Base-by-base conservation (phyloP, 2,888 invertebrate species). In the Pseudeuparius sepicola region DNA sequence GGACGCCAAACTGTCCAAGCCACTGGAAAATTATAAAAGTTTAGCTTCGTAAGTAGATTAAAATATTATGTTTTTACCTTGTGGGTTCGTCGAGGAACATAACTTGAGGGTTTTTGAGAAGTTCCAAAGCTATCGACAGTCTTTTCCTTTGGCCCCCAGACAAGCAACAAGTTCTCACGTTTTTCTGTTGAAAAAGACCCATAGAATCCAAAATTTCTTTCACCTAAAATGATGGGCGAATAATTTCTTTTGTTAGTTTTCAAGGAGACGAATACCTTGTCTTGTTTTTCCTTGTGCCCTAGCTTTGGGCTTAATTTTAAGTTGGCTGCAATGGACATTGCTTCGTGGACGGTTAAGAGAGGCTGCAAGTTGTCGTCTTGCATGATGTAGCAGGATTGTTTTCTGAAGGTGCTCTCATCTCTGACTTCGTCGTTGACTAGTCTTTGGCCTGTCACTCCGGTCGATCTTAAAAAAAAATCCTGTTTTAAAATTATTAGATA, bases 81-180 rank as follows among this genome's bases (percentile, higher is more conserved):
- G 90, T 93, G 14, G 93, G 93, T 65, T 94, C 93, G 59, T 94
- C 93, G 46, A 94, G 75, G 59, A 93, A 88, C 76, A 93, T 81
- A 30, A 93, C 75, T 1, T 88, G 83, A 2, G 93, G 93, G 61
- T 94, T 89, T 59, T 80, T 87, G 46, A 93, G 77, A 49, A 94
- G 68, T 66, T 94, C 93, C 43, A 90, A 65, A 5, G 90, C 92
- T 44, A 93, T 87, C 2, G 90, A 81, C 31, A 94, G 70, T 50
- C 93, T 71, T 60, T 93, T 94, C 52, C 76, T 77, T 64, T 94
- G 87, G 1, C 93, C 93, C 5, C 93, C 92, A 9, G 90, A 92
- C 26, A 94, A 66, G 27, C 71, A 65, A 2, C 67, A 69, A 0
- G 85, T 80, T 44, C 75, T 66, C 1, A 85, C 85, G 49, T 76